phyloP scores from a whole-genome alignment of 2,888 invertebrate species.

The Boloria selene region DNA sequence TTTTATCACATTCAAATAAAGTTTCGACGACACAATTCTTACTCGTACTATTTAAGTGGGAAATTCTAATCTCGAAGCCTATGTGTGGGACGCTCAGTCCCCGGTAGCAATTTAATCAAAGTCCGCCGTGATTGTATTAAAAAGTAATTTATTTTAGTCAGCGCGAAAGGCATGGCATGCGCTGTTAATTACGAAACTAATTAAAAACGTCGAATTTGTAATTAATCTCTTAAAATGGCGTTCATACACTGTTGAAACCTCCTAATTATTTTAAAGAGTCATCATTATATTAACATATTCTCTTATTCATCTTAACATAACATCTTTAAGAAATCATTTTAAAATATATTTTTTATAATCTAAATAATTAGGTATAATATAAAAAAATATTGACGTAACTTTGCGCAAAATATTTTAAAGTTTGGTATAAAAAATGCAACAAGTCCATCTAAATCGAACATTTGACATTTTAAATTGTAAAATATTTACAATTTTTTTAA shows the following conservation, averaged over 20 bases:
- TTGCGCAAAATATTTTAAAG: too few species aligned
- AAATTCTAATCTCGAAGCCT: conserved; percentile 18
- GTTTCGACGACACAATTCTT: background rate
- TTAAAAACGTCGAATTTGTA: conserved; percentile 78
- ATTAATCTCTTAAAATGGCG: conserved; percentile 64
- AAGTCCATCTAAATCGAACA: too few species aligned
- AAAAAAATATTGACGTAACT: too few species aligned
- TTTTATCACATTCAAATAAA: too few species aligned
- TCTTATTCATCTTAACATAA: background rate
- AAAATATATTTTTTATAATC: too few species aligned
- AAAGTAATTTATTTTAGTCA: conserved; percentile 78
- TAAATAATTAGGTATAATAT: too few species aligned
- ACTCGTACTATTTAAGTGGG: background rate
- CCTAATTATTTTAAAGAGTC: conserved; percentile 30
- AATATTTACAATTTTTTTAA: too few species aligned
- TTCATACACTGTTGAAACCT: conserved; percentile 41
- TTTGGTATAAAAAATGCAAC: too few species aligned
- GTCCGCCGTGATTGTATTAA: conserved; percentile 71
- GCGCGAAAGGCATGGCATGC: conserved; percentile 62
- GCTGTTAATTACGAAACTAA: conserved; percentile 79
- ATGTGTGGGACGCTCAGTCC: conserved; percentile 16
- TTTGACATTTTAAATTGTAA: too few species aligned
- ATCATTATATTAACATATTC: conserved; percentile 29
- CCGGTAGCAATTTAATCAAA: conserved; percentile 56
- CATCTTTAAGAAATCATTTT: too few species aligned